Evolutionary conservation across 1,140 invertebrate species (phyloP).

Genomic region (Neelides sp.): DNA sequence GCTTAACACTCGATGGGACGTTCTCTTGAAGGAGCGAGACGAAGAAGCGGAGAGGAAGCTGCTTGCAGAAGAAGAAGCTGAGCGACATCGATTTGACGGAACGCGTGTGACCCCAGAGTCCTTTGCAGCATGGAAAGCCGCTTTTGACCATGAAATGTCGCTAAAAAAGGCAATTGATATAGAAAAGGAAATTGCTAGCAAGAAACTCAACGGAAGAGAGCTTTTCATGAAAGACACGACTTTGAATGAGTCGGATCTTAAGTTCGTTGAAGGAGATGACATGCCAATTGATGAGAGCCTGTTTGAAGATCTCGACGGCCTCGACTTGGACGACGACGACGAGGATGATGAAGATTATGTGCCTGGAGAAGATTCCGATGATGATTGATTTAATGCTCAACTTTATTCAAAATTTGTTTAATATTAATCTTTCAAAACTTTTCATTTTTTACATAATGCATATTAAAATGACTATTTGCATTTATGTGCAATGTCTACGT

Average conservation of each 20-base stretch:
- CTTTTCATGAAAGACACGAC: constrained; percentile 83
- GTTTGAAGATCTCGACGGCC: constrained; percentile 82
- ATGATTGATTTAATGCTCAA: too few relatives aligned
- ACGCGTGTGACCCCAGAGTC: constrained; percentile 88
- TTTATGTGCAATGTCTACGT: too few relatives aligned
- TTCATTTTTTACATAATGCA: too few relatives aligned
- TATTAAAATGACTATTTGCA: too few relatives aligned
- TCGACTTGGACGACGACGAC: constrained; percentile 64
- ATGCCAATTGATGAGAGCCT: constrained; percentile 88
- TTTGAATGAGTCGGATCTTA: constrained; percentile 85
- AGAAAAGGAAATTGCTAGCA: constrained; percentile 45
- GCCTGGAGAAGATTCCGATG: too few relatives aligned
- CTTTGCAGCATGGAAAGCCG: constrained; percentile 87
- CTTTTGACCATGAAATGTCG: constrained; percentile 81
- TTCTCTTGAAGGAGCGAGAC: constrained; percentile 54
- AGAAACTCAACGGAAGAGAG: constrained; percentile 58
- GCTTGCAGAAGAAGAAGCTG: constrained; percentile 69
- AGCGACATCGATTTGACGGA: constrained; percentile 87
- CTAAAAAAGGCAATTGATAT: constrained; percentile 44
- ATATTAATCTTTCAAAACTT: too few relatives aligned
- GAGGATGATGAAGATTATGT: constrained; percentile 30
- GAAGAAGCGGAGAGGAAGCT: constrained; percentile 53
- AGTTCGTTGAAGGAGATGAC: constrained; percentile 74
- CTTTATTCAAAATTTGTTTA: too few relatives aligned
- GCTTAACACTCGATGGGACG: constrained; percentile 72